Conservation (phyloP, 2,113 vertebrate genomes). For the Tauraco erythrolophus region DNA sequence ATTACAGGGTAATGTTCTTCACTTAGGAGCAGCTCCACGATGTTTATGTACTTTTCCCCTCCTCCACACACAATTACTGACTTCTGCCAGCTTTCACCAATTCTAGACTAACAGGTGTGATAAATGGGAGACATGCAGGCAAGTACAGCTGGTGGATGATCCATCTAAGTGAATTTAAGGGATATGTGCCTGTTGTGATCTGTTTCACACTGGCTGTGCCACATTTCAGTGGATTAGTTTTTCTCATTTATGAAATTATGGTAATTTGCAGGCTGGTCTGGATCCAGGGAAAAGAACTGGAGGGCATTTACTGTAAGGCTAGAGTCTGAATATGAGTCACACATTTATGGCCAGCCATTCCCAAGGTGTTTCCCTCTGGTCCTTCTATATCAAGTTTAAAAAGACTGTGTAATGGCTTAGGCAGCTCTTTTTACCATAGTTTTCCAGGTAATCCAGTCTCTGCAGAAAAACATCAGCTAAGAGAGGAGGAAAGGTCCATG, state of each 20-base stretch:
- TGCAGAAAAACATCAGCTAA: not conserved
- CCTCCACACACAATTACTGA: not conserved
- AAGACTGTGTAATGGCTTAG: not conserved
- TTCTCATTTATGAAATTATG: not conserved
- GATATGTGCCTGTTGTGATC: not conserved
- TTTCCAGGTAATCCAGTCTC: not conserved
- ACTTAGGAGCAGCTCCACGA: not conserved
- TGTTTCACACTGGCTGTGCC: not conserved
- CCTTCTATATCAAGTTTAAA: not conserved
- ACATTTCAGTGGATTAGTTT: not conserved
- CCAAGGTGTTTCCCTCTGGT: not conserved
- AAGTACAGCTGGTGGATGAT: not conserved
- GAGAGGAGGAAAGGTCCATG: not conserved
- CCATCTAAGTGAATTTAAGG: not conserved
- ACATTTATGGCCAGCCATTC: not conserved
- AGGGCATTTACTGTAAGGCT: not conserved
- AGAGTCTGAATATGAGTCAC: not conserved
- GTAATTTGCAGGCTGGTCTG: not conserved
- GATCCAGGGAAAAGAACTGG: not conserved
- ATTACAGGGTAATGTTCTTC: not conserved
- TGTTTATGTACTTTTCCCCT: fast-evolving
- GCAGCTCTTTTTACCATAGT: not conserved
- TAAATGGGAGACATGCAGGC: not conserved
- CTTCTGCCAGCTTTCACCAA: not conserved
- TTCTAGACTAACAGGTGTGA: not conserved